Evolutionary conservation across 30 jellyfish, hydroid and myxozoan species (phyloP).

Genomic region (Hydractinia symbiolongicarpus): DNA sequence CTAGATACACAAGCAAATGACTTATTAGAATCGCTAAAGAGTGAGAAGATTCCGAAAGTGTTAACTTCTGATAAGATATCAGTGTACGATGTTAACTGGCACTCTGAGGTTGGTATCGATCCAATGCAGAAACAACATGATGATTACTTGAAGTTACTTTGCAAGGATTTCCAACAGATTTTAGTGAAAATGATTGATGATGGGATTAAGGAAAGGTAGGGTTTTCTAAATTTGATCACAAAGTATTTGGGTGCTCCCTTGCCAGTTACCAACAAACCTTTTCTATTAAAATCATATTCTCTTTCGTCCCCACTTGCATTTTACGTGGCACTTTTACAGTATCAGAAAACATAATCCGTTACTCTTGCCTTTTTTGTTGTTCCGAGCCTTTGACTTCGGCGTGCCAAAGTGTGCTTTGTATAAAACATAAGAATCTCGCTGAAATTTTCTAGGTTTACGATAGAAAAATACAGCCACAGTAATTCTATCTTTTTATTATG

Average conservation of each 20-base stretch:
- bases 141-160: conserved; percentile 35
- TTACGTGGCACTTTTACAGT: neutral
- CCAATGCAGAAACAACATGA: conserved; percentile 44
- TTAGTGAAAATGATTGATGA: conserved; percentile 56
- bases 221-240: neutral
- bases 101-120: conserved; percentile 51
- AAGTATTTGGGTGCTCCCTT: neutral
- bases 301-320: neutral
- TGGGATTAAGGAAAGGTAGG: conserved; percentile 63
- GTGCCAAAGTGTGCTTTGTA: too few species aligned
- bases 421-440: too few species aligned
- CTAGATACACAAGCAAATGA: conserved; percentile 61
- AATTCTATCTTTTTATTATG: too few species aligned
- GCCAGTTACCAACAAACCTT: too few species aligned
- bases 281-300: too few species aligned
- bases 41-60: conserved; percentile 18
- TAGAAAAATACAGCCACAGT: too few species aligned
- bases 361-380: too few species aligned
- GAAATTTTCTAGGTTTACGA: too few species aligned
- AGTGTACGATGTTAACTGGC: conserved; percentile 59
- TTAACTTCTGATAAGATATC: conserved; percentile 36
- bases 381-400: too few species aligned
- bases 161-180: conserved; percentile 55
- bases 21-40: conserved; percentile 33
- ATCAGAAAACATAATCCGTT: too few species aligned